A percentile compares a stretch with the other conserved stretches of the same genome.
phyloP scores from a whole-genome alignment of 2,888 invertebrate species.

The Bombylius discolor region DNA sequence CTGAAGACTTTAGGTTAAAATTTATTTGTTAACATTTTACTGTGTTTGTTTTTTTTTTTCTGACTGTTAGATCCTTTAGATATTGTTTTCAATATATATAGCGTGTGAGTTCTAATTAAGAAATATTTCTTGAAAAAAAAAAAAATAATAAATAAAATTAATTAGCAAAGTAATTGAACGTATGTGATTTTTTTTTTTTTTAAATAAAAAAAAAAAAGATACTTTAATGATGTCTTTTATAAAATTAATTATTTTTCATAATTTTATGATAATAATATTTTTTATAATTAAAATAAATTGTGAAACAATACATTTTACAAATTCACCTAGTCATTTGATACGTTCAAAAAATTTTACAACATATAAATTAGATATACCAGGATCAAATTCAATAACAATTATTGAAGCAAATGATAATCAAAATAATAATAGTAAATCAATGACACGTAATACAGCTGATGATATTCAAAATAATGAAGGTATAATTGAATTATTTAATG shows the following conservation, averaged over 20 bases:
- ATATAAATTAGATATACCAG: conserved; percentile 44
- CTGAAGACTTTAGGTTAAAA: not conserved
- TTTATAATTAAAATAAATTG: conserved; percentile 2
- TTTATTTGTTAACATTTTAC: too few species aligned
- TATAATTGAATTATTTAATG: not conserved
- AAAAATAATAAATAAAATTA: not conserved
- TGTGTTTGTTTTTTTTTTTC: not conserved
- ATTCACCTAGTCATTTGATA: conserved; percentile 26
- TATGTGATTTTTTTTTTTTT: not conserved
- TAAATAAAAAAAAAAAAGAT: too few species aligned
- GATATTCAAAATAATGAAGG: conserved; percentile 2
- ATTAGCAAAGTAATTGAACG: not conserved
- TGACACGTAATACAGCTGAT: not conserved
- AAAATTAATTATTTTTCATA: too few species aligned
- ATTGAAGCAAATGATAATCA: conserved; percentile 38
- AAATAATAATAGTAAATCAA: conserved; percentile 15
- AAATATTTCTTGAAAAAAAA: not conserved
- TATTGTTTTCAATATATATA: too few species aligned
- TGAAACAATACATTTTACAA: conserved; percentile 18
- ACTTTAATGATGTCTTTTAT: too few species aligned
- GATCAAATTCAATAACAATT: conserved; percentile 44
- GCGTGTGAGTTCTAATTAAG: not conserved
- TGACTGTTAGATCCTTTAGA: not conserved
- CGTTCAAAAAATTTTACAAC: conserved; percentile 35
- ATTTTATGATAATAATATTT: not conserved